phyloP scores from a whole-genome alignment of 2,797 vertebrate genomes.

The Gymnoscopelus braueri region DNA sequence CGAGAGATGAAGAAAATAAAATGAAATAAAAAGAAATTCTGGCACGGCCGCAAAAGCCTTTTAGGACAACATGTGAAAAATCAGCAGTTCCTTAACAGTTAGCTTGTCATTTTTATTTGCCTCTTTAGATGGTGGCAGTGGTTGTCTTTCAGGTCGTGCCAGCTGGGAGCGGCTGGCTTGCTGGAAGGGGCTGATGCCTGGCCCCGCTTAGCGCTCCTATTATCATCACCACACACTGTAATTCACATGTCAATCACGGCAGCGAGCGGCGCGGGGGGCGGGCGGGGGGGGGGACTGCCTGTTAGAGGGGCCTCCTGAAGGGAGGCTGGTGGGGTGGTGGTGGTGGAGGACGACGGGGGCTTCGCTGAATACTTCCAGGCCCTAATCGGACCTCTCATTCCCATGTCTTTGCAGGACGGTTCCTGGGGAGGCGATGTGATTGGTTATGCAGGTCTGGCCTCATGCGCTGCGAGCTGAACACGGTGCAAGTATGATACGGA shows the following conservation, averaged over 20 bases:
- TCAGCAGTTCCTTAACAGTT: conserved; percentile 84
- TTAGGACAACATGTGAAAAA: conserved; percentile 83
- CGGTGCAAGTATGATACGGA: conserved; percentile 37
- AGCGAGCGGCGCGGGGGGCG: conserved; percentile 51
- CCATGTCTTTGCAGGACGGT: conserved; percentile 52
- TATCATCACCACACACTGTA: conserved; percentile 85
- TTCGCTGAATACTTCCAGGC: conserved; percentile 79
- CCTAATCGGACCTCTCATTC: conserved; percentile 73
- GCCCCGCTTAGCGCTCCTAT: conserved; percentile 81
- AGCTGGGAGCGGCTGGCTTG: conserved; percentile 77
- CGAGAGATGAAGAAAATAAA: conserved; percentile 38
- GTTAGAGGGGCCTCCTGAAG: conserved; percentile 54
- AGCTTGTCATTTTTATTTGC: conserved; percentile 86
- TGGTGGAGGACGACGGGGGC: conserved; percentile 16
- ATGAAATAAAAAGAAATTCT: conserved; percentile 46
- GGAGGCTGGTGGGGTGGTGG: conserved; percentile 43
- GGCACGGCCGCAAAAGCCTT: conserved; percentile 73
- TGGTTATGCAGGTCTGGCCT: conserved; percentile 39
- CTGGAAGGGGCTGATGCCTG: conserved; percentile 75
- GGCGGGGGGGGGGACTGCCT: conserved; percentile 43
- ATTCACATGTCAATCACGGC: conserved; percentile 85
- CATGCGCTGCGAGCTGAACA: conserved; percentile 6
- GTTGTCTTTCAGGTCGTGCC: conserved; percentile 79
- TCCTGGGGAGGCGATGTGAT: conserved; percentile 29
- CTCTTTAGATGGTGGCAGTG: conserved; percentile 79